Conservation (phyloP, 2,888 invertebrate genomes). For the Prenolepis imparis region DNA sequence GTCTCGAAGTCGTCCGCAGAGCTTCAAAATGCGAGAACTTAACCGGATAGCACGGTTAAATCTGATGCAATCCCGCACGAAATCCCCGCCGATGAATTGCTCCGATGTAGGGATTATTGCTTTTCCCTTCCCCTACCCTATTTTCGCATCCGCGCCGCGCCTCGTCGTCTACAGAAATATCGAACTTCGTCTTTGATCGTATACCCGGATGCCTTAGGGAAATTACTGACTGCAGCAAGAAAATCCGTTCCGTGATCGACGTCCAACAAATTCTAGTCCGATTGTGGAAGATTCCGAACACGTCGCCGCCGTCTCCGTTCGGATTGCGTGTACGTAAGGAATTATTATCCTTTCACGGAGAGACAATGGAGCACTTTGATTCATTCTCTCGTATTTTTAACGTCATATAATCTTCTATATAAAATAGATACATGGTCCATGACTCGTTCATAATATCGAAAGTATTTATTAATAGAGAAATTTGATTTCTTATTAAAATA, state of each 20-base stretch:
- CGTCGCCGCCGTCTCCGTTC: conserved; percentile 43
- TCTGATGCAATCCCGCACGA: conserved; percentile 61
- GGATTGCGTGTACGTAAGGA: conserved; percentile 45
- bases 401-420: background rate
- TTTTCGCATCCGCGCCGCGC: conserved; percentile 40
- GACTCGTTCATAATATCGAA: background rate
- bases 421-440: background rate
- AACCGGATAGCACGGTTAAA: conserved; percentile 61
- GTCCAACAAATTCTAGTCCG: conserved; percentile 69
- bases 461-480: background rate
- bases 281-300: conserved; percentile 61
- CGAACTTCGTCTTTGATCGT: conserved; percentile 72
- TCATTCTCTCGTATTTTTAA: conserved; percentile 1
- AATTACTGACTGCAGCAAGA: conserved; percentile 72
- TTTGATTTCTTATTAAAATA: background rate
- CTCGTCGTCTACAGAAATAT: conserved; percentile 67
- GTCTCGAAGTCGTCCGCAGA: conserved; percentile 42
- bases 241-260: conserved; percentile 71
- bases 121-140: conserved; percentile 47
- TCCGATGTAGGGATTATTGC: conserved; percentile 70
- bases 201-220: conserved; percentile 71
- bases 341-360: conserved; percentile 26
- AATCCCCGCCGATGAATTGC: conserved; percentile 65
- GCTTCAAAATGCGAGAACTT: conserved; percentile 53
- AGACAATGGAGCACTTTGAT: background rate